Evolutionary conservation across 1,140 invertebrate species (phyloP), one percentile per base, ranked within the genome.

Genomic region (Linepithema humile): DNA sequence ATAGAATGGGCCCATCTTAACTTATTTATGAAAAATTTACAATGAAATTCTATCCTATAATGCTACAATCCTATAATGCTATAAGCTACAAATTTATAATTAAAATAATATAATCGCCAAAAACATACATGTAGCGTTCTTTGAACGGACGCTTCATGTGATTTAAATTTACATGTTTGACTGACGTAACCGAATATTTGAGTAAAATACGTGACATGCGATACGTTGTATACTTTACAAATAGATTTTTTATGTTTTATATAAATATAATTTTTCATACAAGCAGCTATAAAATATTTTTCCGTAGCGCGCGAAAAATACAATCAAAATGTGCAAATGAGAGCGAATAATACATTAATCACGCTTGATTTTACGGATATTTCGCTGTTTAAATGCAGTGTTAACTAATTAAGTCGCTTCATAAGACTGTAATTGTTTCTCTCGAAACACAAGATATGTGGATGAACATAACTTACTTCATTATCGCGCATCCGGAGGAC

Each of bases 401-500:
- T 10, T 7, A 38, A 62, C 7, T 40, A 55, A 69, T 80, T 3
- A 9, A 29, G 23, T 17, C 40, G 55, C 29, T 29, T 9, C 17
- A 6, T 10, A 12, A 1, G n/a, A 65, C 55, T 72, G 35, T 20
- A 29, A 10, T 32, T 26, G 23, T 1, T 29, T n/a, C n/a, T 20
- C 26, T 48, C 29, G 12, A 45, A 53, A 85, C 17, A 26, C 32
- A 29, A 59, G 26, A 45, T 23, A 35, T 72, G n/a, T n/a, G n/a
- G n/a, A n/a, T n/a, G n/a, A n/a, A n/a, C n/a, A 48, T 40, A 29
- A 50, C 84, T 26, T 29, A 88, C 86, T 82, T 67, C n/a, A 20
- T 77, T 20, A 65, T 43, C 10, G 59, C 26, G 69, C 35, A 43
- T 64, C 48, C 45, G 73, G 48, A 29, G 20, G 65, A 60, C 65